These are phyloP conservation scores for Garrulus glandarius DNA, from an alignment of 2,797 vertebrate species.

Conservation along the genomic window DNA sequence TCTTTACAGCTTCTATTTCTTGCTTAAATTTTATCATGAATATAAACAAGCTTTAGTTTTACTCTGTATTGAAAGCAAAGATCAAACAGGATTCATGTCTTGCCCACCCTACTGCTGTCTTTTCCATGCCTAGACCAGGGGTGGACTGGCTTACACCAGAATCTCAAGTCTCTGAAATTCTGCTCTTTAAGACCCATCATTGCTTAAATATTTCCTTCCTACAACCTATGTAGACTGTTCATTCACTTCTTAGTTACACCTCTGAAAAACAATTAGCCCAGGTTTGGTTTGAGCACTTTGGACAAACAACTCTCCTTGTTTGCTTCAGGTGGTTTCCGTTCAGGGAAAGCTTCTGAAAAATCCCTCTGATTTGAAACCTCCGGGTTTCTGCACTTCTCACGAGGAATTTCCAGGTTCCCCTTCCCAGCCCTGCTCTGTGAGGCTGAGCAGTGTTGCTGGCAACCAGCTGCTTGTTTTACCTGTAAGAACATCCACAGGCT, in stretches of 20 bases:
- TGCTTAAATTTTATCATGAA: background rate
- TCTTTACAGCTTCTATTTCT: background rate
- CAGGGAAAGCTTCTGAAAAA: background rate
- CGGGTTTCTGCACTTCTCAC: fast-evolving
- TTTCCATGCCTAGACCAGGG: background rate
- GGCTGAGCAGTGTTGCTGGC: background rate
- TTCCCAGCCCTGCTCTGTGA: background rate
- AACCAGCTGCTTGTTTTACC: background rate
- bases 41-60: background rate
- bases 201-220: background rate
- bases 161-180: background rate
- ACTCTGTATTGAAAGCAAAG: background rate
- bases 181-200: background rate
- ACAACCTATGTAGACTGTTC: background rate
- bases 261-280: background rate
- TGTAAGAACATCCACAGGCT: background rate
- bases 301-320: background rate
- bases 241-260: background rate
- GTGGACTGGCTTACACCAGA: background rate
- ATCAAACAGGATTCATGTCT: background rate
- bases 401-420: background rate
- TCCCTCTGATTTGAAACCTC: background rate
- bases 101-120: background rate
- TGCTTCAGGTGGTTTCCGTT: background rate
- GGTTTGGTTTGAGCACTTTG: background rate